Percentiles rank a stretch among this genome's conserved stretches.
phyloP scores from a whole-genome alignment of 2,797 vertebrate genomes.

The Xiphorhynchus erythropygius region DNA sequence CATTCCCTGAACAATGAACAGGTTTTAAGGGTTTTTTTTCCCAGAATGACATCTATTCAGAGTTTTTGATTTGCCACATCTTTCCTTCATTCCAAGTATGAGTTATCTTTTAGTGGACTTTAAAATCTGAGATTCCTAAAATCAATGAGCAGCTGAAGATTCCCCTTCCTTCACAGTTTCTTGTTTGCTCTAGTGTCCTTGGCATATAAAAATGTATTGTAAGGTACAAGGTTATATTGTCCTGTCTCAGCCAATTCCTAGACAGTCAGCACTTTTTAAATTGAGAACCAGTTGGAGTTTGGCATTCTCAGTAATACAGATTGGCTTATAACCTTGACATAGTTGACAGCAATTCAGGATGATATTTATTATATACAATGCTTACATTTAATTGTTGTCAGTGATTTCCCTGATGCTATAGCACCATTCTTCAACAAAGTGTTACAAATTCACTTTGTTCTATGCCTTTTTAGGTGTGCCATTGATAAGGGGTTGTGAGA shows the following conservation, averaged over 20 bases:
- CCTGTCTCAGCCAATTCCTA: neutral
- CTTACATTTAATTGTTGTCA: neutral
- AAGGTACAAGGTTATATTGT: neutral
- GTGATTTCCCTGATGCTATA: neutral
- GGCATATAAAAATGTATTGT: neutral
- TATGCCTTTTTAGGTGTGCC: neutral
- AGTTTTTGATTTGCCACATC: neutral
- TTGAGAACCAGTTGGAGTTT: neutral
- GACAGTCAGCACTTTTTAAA: neutral
- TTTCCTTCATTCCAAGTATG: neutral
- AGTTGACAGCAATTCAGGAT: neutral
- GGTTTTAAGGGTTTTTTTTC: neutral
- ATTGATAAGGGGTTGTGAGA: neutral
- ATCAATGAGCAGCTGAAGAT: neutral
- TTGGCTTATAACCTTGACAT: neutral
- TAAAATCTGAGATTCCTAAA: neutral
- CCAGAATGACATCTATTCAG: neutral
- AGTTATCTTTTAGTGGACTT: neutral
- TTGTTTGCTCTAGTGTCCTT: neutral
- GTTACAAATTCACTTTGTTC: neutral
- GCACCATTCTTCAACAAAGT: neutral
- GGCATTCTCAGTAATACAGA: neutral
- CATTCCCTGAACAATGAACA: neutral
- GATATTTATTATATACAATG: neutral
- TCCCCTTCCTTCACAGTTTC: neutral